phyloP scores from a whole-genome alignment of 1,140 invertebrate species.

The Aphelinus atriplicis region DNA sequence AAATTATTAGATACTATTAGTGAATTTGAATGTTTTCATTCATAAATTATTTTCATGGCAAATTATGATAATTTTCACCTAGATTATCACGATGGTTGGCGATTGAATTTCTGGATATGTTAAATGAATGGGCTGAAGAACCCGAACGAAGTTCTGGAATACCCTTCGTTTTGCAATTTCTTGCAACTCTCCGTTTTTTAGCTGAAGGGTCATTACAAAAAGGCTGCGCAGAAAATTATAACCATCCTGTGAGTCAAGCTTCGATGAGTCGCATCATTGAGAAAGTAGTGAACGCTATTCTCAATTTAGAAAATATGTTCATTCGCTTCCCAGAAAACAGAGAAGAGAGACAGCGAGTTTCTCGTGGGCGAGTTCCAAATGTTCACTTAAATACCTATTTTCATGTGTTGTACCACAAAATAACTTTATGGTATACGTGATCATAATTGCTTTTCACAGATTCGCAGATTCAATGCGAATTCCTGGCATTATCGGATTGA shows the following conservation, averaged over 20 bases:
- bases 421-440: too few relatives aligned
- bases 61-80: too few relatives aligned
- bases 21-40: too few relatives aligned
- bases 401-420: not conserved
- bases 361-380: too few relatives aligned
- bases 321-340: not conserved
- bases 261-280: not conserved
- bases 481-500: not conserved
- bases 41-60: too few relatives aligned
- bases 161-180: not conserved
- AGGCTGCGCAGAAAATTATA: too few relatives aligned
- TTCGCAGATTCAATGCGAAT: not conserved
- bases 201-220: slow-evolving; percentile 5
- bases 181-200: not conserved
- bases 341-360: not conserved
- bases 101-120: too few relatives aligned
- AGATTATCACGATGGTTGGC: too few relatives aligned
- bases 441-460: not conserved
- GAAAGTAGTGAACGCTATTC: not conserved
- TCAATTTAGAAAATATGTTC: not conserved
- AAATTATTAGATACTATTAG: too few relatives aligned
- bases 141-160: not conserved
- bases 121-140: too few relatives aligned
- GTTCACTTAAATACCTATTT: not conserved
- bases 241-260: slow-evolving; percentile 2